These are phyloP conservation scores for Lithobates pipiens DNA, from an alignment of 2,797 vertebrate species.

Conservation along the genomic window DNA sequence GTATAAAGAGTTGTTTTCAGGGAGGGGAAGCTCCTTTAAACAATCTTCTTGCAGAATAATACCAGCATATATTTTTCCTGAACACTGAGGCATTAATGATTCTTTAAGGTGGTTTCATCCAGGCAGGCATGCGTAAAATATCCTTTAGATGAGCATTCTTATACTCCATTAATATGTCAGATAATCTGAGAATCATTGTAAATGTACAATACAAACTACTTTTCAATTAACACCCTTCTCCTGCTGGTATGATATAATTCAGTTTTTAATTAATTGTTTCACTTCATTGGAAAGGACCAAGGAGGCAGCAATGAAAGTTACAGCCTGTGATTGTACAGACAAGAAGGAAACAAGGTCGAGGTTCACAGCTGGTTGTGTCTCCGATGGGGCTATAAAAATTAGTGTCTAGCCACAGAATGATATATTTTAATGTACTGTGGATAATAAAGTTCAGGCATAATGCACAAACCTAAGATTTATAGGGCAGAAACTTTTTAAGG, in stretches of 20 bases:
- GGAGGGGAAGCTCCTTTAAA: not conserved
- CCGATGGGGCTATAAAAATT: constrained; percentile 21
- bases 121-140: constrained; percentile 5
- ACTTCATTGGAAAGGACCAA: constrained; percentile 17
- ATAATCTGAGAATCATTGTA: constrained; percentile 15
- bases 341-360: not conserved
- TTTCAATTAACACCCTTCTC: constrained; percentile 39
- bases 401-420: constrained; percentile 11
- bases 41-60: too few species aligned
- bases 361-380: constrained; percentile 17
- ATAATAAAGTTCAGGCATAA: not conserved
- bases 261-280: constrained; percentile 37
- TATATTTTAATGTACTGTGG: constrained; percentile 22
- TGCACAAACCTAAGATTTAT: not conserved
- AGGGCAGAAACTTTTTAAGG: too few species aligned
- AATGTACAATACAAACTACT: constrained; percentile 27
- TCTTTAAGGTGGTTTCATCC: not conserved
- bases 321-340: constrained; percentile 27
- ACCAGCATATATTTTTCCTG: not conserved
- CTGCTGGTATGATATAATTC: constrained; percentile 28
- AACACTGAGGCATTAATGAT: not conserved
- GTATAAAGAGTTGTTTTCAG: not conserved
- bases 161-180: constrained; percentile 44
- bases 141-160: constrained; percentile 15
- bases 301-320: constrained; percentile 29